A percentile compares a stretch with the other conserved stretches of the same genome.
phyloP scores from a whole-genome alignment of 2,797 vertebrate species.

The Smutsia temminckii region DNA sequence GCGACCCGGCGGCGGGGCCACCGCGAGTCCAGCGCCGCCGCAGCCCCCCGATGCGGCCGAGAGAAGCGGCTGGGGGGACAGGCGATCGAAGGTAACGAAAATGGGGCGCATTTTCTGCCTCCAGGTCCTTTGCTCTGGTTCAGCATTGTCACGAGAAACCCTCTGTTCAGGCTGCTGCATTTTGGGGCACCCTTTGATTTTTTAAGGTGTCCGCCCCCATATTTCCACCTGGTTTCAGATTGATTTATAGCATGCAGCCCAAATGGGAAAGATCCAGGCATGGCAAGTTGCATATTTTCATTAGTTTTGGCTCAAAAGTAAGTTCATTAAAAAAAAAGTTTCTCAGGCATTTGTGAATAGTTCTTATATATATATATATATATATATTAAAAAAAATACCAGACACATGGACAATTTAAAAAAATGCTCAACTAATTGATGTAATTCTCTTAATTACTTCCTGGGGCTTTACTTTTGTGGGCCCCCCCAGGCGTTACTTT shows the following conservation, averaged over 20 bases:
- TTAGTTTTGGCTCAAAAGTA: conserved; percentile 77
- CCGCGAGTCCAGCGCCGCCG: conserved; percentile 65
- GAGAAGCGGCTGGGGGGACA: conserved; percentile 82
- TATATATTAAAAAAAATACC: background rate
- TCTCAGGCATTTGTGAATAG: conserved; percentile 56
- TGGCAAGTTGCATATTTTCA: conserved; percentile 66
- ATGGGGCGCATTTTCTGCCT: conserved; percentile 78
- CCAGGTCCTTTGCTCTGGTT: conserved; percentile 72
- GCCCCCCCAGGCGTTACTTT: conserved; percentile 54
- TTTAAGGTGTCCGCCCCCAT: background rate
- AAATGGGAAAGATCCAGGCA: background rate
- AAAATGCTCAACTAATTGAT: conserved; percentile 4
- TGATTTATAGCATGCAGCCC: conserved; percentile 60
- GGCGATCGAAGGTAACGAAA: conserved; percentile 91
- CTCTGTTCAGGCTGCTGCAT: conserved; percentile 59
- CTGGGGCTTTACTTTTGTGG: background rate
- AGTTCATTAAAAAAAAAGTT: conserved; percentile 79
- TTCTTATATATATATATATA: background rate
- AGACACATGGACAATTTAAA: background rate
- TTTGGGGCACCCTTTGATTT: conserved; percentile 52
- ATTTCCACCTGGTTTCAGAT: conserved; percentile 42
- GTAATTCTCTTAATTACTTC: conserved; percentile 16
- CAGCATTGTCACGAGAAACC: conserved; percentile 77
- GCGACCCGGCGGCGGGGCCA: conserved; percentile 80
- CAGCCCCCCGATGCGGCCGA: conserved; percentile 82